Conservation (phyloP, 1,140 invertebrate genomes). For the Andrena cerasifolii region DNA sequence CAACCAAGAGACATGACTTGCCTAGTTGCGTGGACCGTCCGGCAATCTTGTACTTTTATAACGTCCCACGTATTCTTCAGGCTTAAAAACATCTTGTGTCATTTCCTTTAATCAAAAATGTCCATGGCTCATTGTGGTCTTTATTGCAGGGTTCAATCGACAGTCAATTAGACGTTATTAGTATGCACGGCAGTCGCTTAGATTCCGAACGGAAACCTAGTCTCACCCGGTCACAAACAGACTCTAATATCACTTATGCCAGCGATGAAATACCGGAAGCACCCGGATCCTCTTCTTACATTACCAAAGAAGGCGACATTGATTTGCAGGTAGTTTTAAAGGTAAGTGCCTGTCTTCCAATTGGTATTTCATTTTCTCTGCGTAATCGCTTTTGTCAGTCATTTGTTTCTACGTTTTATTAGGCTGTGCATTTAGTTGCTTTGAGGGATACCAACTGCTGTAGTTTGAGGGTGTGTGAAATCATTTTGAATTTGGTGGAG, state of each 20-base stretch:
- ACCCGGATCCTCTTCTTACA: conserved; percentile 94
- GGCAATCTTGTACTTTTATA: too few species aligned
- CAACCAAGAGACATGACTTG: too few species aligned
- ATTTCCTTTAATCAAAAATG: neutral
- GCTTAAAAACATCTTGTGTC: too few species aligned
- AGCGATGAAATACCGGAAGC: conserved; percentile 92
- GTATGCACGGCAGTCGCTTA: conserved; percentile 85
- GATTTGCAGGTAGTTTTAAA: conserved; percentile 95
- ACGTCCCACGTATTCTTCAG: too few species aligned
- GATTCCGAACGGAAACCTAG: conserved; percentile 87
- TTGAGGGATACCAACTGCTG: conserved; percentile 89
- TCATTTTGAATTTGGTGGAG: conserved; percentile 94
- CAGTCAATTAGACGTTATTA: conserved; percentile 89
- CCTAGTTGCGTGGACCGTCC: too few species aligned
- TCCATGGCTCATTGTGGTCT: conserved; percentile 19
- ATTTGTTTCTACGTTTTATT: conserved; percentile 39
- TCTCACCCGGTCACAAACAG: conserved; percentile 94
- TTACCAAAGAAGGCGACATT: conserved; percentile 96
- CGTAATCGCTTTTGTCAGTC: neutral
- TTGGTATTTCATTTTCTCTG: neutral
- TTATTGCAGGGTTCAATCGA: conserved; percentile 87
- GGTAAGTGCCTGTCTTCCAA: conserved; percentile 78
- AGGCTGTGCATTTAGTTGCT: conserved; percentile 94
- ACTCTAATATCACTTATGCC: conserved; percentile 95
- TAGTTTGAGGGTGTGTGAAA: conserved; percentile 93